Evolutionary conservation across 2,797 vertebrate species (phyloP).

Genomic region (Jordanella pulchra): DNA sequence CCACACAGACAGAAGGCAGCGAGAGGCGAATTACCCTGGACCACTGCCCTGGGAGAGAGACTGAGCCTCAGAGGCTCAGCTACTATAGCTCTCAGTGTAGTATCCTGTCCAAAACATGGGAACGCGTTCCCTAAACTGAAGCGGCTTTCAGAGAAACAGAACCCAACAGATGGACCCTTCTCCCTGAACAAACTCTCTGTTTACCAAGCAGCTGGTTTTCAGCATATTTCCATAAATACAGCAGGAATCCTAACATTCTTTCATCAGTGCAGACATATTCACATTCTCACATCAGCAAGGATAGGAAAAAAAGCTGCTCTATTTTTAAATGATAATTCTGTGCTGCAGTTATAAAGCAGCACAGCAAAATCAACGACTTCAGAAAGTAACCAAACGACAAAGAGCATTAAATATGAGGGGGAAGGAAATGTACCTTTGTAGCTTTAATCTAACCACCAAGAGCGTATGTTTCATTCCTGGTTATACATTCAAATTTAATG

Average conservation of each 20-base stretch:
- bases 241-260: conserved; percentile 10
- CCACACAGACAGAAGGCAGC: conserved; percentile 13
- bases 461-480: neutral
- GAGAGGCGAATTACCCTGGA: conserved; percentile 39
- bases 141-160: conserved; percentile 48
- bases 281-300: neutral
- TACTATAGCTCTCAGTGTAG: conserved; percentile 58
- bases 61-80: conserved; percentile 52
- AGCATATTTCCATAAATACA: conserved; percentile 30
- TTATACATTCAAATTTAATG: neutral
- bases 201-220: conserved; percentile 38
- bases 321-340: neutral
- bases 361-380: neutral
- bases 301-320: neutral
- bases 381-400: neutral
- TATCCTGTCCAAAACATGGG: conserved; percentile 66
- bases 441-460: neutral
- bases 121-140: conserved; percentile 50
- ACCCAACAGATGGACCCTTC: conserved; percentile 53
- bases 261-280: conserved; percentile 7
- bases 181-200: conserved; percentile 41
- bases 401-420: neutral
- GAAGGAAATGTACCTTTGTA: neutral
- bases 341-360: neutral
- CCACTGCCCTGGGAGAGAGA: conserved; percentile 50